A percentile compares a stretch with the other conserved stretches of the same genome.
Conservation (phyloP, 2,113 vertebrate species). For the Eptesicus fuscus region DNA sequence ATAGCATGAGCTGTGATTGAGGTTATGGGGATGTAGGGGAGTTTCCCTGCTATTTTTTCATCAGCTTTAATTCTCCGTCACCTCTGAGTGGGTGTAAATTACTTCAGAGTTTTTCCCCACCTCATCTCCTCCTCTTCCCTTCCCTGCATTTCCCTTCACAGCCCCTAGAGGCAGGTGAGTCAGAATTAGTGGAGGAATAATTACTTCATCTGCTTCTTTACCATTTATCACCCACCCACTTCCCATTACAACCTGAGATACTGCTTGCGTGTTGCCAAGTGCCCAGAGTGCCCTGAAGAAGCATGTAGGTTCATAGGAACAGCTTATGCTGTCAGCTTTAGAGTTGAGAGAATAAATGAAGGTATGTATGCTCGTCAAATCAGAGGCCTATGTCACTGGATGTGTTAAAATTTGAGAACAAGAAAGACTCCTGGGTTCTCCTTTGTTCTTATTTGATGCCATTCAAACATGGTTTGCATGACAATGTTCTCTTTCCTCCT, state of each 20-base stretch:
- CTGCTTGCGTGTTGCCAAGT: not conserved
- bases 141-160: not conserved
- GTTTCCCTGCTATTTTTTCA: not conserved
- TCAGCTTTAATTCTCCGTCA: not conserved
- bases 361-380: not conserved
- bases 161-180: not conserved
- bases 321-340: not conserved
- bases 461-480: not conserved
- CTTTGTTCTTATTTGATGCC: not conserved
- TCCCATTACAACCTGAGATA: not conserved
- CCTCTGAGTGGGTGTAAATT: slow-evolving; percentile 29
- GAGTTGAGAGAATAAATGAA: not conserved
- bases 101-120: not conserved
- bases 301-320: not conserved
- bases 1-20: not conserved
- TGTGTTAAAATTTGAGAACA: not conserved
- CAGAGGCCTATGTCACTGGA: not conserved
- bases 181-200: not conserved
- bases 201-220: not conserved
- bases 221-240: not conserved
- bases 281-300: not conserved
- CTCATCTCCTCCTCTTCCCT: not conserved
- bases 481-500: not conserved
- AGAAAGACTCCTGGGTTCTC: not conserved
- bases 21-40: not conserved